These are phyloP conservation scores for Apotomis turbidana DNA, from an alignment of 2,888 invertebrate genomes.

Conservation along the genomic window DNA sequence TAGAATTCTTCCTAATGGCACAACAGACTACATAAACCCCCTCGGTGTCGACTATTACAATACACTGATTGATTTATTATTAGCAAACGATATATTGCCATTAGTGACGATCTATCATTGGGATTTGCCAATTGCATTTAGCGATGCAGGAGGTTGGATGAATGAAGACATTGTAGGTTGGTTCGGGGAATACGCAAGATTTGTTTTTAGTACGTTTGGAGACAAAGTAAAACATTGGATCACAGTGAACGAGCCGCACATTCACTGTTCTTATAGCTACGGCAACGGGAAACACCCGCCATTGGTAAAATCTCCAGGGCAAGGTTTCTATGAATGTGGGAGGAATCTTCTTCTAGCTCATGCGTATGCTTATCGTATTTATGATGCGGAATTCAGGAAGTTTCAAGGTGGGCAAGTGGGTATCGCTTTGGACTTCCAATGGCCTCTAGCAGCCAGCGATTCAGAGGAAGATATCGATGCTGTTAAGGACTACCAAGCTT, in stretches of 20 bases:
- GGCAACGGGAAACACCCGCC: conserved; percentile 56
- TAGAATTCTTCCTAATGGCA: conserved; percentile 85
- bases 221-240: conserved; percentile 81
- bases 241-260: conserved; percentile 83
- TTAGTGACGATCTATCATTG: conserved; percentile 85
- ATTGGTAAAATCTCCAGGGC: conserved; percentile 59
- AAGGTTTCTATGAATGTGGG: conserved; percentile 82
- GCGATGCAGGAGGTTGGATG: conserved; percentile 84
- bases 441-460: conserved; percentile 46
- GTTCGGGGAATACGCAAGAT: conserved; percentile 82
- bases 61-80: conserved; percentile 83
- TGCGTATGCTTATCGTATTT: conserved; percentile 81
- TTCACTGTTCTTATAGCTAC: conserved; percentile 61
- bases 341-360: conserved; percentile 87
- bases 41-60: conserved; percentile 86
- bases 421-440: conserved; percentile 45
- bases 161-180: conserved; percentile 80
- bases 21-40: conserved; percentile 76
- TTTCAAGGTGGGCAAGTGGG: conserved; percentile 67
- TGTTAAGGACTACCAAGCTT: conserved; percentile 42
- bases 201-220: conserved; percentile 77
- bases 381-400: conserved; percentile 76
- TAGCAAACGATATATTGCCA: conserved; percentile 82
- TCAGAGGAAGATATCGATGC: conserved; percentile 44
- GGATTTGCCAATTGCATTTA: conserved; percentile 82